Conservation (phyloP, 1,140 invertebrate genomes). For the Acromyrmex heyeri region DNA sequence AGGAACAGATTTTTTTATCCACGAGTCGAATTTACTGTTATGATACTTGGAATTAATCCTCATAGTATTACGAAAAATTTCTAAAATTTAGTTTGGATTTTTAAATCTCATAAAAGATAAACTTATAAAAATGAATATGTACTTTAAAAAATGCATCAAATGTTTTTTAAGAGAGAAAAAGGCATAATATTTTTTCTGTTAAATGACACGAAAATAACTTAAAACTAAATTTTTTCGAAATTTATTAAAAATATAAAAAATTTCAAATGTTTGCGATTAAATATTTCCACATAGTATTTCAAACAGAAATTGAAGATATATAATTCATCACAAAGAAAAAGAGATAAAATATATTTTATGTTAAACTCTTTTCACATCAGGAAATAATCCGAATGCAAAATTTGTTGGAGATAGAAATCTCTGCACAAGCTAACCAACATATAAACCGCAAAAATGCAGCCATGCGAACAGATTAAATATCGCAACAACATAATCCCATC, state of each 20-base stretch:
- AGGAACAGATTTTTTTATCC: background rate
- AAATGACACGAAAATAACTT: background rate
- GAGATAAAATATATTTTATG: constrained; percentile 6
- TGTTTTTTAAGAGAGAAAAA: background rate
- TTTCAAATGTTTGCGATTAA: background rate
- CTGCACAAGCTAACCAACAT: background rate
- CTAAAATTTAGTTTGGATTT: background rate
- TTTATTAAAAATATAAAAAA: background rate
- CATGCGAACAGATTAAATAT: constrained; percentile 53
- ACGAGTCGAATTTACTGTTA: background rate
- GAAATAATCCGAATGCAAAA: constrained; percentile 39
- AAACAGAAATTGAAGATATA: background rate
- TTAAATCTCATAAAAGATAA: background rate
- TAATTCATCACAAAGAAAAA: background rate
- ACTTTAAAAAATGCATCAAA: background rate
- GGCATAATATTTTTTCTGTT: background rate
- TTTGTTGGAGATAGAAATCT: constrained; percentile 29
- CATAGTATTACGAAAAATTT: background rate
- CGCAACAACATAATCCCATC: constrained; percentile 40
- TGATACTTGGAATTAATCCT: constrained; percentile 10
- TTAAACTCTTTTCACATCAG: background rate
- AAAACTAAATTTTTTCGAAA: background rate
- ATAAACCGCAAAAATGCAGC: constrained; percentile 28
- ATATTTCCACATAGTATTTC: constrained; percentile 6
- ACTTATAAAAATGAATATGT: background rate